These are phyloP conservation scores for Tenodera sinensis DNA, from an alignment of 2,888 invertebrate genomes.

Conservation along the genomic window DNA sequence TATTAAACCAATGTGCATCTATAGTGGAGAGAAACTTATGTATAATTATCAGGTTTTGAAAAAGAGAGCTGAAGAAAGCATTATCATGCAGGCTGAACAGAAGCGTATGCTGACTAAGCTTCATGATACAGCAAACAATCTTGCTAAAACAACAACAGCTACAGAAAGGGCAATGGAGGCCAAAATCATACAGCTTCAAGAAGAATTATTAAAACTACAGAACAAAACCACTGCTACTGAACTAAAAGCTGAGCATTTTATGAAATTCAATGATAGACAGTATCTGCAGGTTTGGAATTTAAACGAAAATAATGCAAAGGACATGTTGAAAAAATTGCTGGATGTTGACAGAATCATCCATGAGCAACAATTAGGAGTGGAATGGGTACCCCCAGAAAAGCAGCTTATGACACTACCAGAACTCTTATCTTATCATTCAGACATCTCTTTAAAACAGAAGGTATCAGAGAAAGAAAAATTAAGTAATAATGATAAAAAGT, in stretches of 20 bases:
- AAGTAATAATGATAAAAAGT: neutral
- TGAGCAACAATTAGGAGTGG: conserved; percentile 58
- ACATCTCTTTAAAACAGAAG: neutral
- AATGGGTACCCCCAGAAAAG: conserved; percentile 49
- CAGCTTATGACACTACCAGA: neutral
- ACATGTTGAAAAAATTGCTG: conserved; percentile 52
- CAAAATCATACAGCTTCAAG: conserved; percentile 64
- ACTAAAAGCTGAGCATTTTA: conserved; percentile 65
- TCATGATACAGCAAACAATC: conserved; percentile 64
- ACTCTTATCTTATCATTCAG: neutral
- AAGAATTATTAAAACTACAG: conserved; percentile 65
- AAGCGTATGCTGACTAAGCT: conserved; percentile 59
- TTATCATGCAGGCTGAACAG: conserved; percentile 73
- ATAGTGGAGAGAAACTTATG: conserved; percentile 86
- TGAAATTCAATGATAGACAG: conserved; percentile 60
- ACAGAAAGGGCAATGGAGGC: conserved; percentile 61
- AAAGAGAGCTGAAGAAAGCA: conserved; percentile 83
- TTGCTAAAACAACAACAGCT: conserved; percentile 62
- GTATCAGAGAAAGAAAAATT: neutral
- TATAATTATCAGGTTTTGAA: conserved; percentile 86
- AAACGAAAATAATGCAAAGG: conserved; percentile 52
- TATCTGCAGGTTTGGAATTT: conserved; percentile 60
- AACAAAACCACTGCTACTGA: conserved; percentile 65
- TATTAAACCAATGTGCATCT: conserved; percentile 72
- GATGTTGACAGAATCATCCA: conserved; percentile 58